Base-by-base conservation (phyloP, 2,797 vertebrate genomes). In the Otolemur crassicaudatus region DNA sequence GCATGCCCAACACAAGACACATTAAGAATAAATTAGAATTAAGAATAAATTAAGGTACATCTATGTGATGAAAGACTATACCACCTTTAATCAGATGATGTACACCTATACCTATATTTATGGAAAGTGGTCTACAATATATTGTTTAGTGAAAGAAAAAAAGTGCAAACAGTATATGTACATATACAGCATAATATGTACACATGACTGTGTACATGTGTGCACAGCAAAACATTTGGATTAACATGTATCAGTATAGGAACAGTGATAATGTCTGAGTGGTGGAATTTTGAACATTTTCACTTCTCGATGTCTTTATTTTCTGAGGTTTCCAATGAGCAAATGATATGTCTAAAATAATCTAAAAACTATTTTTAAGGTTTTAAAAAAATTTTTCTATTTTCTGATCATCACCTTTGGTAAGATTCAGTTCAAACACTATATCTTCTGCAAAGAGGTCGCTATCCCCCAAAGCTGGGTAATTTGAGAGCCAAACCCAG, bases 321-420 rank as follows among this genome's bases (percentile, higher is more conserved):
- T 97, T 76, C 77, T 95, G 37, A 29, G 49, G 34, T 75, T 89
- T 95, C 82, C 61, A 58, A 83, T 80, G 31, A 90, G 43, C 31
- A 95, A 53, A 60, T 23, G 5, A 40, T 69, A 60, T 34, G 43
- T 58, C 60, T 86, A 85, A 95, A 93, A 67, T 76, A 91, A 92
- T 73, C 82, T 56, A 27, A 70, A 77, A 82, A 8, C 23, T 88
- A 81, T 85, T 82, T 89, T 80, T 67, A 49, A 94, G 61, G 49
- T 69, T 69, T 58, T 58, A 6, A 77, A 88, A 79, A 23, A 29
- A 23, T 27, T 72, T 63, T 22, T 23, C 19, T 56, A 72, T 91
- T 88, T 93, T 75, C 31, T 82, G 81, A 65, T 76, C 43, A 56
- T 23, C 60, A 75, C n/a, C 27, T 60, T 91, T 73, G 92, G 63